Evolutionary conservation across 1,140 invertebrate species (phyloP), one percentile per base, ranked within the genome.

Genomic region (Panonychus citri): DNA sequence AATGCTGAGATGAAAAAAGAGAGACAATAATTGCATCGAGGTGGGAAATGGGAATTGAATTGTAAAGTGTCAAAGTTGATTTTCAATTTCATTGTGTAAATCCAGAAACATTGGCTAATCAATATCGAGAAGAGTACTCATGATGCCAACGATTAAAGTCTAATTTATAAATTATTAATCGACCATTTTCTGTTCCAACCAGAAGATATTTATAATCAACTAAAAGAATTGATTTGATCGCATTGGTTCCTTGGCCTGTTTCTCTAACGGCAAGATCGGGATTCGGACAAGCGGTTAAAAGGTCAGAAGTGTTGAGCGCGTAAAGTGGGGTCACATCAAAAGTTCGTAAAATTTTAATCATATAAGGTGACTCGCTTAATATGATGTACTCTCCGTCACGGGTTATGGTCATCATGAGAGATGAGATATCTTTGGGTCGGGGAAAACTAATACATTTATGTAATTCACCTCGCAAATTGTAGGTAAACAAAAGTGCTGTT

Each of bases 151-250:
- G 54, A 48, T 97, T 98, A 75, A 98, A 98, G 72, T 98, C 93
- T 67, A 97, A 94, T 74, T 97, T 91, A 72, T 97, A 96, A 61
- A 98, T 89, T 43, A 97, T 85, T 56, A 98, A 82, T 21, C 91
- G 93, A 39, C 95, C 95, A 61, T 93, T 93, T 21, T 90, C 85
- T 27, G 98, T 71, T 59, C 94, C 94, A 62, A 90, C 91, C 61
- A 99, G 73, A 51, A 98, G 74, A 73, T 95, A 96, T 69, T 91
- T 96, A 68, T 40, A 65, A 60, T 75, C 76, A 62, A 51, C 64
- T 60, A 65, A 56, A 63, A 60, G 39, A 24, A 62, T 28, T 37
- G 58, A 49, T 12, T 39, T n/a, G 52, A 53, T 56, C 37, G 52
- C 49, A 27, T 28, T 26, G 24, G 25, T 27, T 51, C 49, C 49